Evolutionary conservation across 2,888 invertebrate genomes (phyloP).

Genomic region (Physocephala rufipes): DNA sequence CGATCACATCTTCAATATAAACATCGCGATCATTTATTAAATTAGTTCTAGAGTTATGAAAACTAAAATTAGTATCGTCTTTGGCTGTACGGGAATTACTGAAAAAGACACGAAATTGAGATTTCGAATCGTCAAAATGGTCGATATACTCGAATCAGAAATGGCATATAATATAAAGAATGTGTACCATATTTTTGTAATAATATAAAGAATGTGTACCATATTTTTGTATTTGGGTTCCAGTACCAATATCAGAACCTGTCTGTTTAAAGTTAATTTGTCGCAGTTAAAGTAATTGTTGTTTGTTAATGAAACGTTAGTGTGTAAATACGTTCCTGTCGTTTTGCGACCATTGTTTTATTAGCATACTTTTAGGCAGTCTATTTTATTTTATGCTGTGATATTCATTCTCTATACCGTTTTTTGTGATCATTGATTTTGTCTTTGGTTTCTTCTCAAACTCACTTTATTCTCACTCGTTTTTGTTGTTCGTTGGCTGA

Average conservation of each 20-base stretch:
- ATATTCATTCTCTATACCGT: background rate
- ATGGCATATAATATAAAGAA: no score
- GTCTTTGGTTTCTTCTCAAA: background rate
- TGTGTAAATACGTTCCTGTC: no score
- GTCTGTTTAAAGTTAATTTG: no score
- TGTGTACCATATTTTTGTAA: no score
- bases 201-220: no score
- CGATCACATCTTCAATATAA: slow-evolving; percentile 62
- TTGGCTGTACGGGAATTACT: slow-evolving; percentile 63
- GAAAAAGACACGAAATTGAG: slow-evolving; percentile 24
- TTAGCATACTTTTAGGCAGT: background rate
- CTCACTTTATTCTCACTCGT: slow-evolving; percentile 62
- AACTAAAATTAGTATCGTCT: slow-evolving; percentile 63
- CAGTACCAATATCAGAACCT: no score
- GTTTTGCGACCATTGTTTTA: no score
- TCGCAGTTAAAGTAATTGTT: no score
- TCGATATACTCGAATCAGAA: background rate
- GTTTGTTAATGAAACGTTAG: no score
- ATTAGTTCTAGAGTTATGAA: slow-evolving; percentile 66
- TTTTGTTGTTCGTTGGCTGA: slow-evolving; percentile 62
- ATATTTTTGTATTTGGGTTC: no score
- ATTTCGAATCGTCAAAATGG: background rate
- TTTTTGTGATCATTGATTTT: no score
- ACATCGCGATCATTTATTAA: slow-evolving; percentile 64
- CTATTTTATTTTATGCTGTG: background rate